phyloP scores from a whole-genome alignment of 1,140 invertebrate genomes.

The Drosophila trapezifrons region DNA sequence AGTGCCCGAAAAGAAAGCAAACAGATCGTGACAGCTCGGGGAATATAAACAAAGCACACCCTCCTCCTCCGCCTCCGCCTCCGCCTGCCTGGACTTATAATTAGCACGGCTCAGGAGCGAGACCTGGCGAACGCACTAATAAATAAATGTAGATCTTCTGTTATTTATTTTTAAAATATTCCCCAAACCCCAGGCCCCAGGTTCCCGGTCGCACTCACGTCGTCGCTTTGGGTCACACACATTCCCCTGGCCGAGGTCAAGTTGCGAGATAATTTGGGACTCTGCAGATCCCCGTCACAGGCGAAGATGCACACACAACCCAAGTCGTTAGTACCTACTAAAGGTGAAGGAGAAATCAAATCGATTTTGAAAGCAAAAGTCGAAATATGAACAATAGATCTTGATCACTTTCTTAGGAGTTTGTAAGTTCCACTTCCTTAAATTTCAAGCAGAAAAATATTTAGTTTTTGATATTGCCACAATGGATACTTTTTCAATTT shows the following conservation, averaged over 20 bases:
- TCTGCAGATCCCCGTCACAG: constrained; percentile 6
- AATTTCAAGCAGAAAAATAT: too few relatives aligned
- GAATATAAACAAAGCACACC: constrained; percentile 68
- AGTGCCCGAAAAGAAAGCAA: constrained; percentile 45
- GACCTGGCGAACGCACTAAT: constrained; percentile 62
- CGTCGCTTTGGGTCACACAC: constrained; percentile 54
- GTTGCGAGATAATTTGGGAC: constrained; percentile 53
- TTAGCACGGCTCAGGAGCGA: constrained; percentile 55
- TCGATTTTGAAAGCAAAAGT: too few relatives aligned
- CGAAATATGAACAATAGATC: too few relatives aligned
- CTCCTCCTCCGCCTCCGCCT: not conserved
- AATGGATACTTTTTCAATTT: not conserved
- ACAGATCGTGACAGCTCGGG: constrained; percentile 64
- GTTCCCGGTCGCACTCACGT: constrained; percentile 41
- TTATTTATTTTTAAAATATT: constrained; percentile 79
- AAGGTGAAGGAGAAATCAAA: too few relatives aligned
- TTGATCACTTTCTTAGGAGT: too few relatives aligned
- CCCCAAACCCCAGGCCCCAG: constrained; percentile 26
- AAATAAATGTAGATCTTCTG: constrained; percentile 75
- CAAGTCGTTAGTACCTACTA: not conserved
- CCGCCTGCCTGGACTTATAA: constrained; percentile 48
- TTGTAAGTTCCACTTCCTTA: too few relatives aligned
- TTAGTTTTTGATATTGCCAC: not conserved
- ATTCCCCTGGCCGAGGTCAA: constrained; percentile 55
- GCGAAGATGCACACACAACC: not conserved